These are phyloP conservation scores for Xiphias gladius DNA, from an alignment of 2,113 vertebrate species.

Conservation along the genomic window DNA sequence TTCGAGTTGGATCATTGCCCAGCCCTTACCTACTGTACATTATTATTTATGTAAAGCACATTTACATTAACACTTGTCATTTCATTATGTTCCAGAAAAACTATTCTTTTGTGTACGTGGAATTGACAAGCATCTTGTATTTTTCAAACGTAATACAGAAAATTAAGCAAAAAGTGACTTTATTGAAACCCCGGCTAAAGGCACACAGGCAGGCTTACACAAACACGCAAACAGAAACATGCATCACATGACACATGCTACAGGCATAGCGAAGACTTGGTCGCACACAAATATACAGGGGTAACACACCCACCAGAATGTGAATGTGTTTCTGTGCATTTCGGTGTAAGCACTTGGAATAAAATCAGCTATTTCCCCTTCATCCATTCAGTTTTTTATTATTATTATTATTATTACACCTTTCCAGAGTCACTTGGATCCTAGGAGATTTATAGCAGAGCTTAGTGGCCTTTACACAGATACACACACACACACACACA, in stretches of 20 bases:
- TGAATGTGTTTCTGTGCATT: constrained; percentile 3
- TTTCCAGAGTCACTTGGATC: constrained; percentile 37
- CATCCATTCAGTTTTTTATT: constrained; percentile 15
- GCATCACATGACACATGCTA: not conserved
- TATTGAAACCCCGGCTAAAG: not conserved
- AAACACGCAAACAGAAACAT: not conserved
- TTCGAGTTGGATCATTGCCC: not conserved
- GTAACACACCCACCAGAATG: not conserved
- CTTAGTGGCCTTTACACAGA: not conserved
- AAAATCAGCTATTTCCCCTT: constrained; percentile 7
- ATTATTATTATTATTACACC: not conserved
- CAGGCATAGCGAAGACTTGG: not conserved
- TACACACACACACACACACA: not conserved
- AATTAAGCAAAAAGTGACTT: not conserved
- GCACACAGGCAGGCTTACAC: not conserved
- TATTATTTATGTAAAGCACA: not conserved
- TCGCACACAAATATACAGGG: constrained; percentile 10
- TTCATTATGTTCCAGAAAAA: not conserved
- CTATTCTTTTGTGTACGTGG: no score
- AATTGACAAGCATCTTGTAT: no score
- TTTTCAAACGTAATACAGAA: not conserved
- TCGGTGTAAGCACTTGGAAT: not conserved
- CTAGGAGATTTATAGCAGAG: constrained; percentile 12
- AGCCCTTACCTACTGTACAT: not conserved
- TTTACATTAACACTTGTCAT: not conserved